Percentiles rank a stretch among this genome's conserved stretches.
phyloP scores from a whole-genome alignment of 2,888 invertebrate genomes.

The Byasa hedistus region DNA sequence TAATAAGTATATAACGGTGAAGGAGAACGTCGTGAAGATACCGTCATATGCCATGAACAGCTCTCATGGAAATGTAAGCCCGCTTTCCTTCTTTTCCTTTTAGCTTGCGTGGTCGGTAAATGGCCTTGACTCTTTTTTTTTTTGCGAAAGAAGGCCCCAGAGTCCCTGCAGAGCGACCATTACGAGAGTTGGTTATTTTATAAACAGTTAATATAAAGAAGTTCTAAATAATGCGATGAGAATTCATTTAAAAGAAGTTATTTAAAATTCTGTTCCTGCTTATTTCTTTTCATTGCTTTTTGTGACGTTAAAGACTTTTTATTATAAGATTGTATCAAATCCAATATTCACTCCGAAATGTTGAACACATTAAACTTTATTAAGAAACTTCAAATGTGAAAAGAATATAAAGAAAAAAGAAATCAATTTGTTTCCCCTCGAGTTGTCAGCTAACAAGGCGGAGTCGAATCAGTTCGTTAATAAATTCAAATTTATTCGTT shows the following conservation, averaged over 20 bases:
- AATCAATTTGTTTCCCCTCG: slow-evolving; percentile 74
- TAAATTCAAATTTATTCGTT: slow-evolving; percentile 79
- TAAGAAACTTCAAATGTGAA: slow-evolving; percentile 34
- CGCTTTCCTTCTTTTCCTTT: too few species aligned
- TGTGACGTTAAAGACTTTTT: slow-evolving; percentile 5
- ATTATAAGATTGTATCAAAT: slow-evolving; percentile 19
- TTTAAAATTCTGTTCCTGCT: neutral
- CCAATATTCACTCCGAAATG: slow-evolving; percentile 21
- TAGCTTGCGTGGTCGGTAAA: too few species aligned
- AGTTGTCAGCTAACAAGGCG: slow-evolving; percentile 61
- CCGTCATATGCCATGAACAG: too few species aligned
- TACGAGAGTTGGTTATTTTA: too few species aligned
- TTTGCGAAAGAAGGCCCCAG: too few species aligned
- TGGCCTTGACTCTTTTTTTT: too few species aligned
- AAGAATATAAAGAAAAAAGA: slow-evolving; percentile 38
- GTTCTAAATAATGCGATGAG: too few species aligned
- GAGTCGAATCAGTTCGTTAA: slow-evolving; percentile 67
- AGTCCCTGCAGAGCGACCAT: too few species aligned
- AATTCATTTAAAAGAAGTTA: neutral
- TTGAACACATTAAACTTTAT: slow-evolving; percentile 29
- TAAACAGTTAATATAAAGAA: too few species aligned
- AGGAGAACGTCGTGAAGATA: too few species aligned
- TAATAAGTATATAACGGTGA: too few species aligned
- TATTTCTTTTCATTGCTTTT: slow-evolving; percentile 3
- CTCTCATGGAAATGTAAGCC: too few species aligned